phyloP scores from a whole-genome alignment of 1,140 invertebrate genomes.

The Bombus fervidus region DNA sequence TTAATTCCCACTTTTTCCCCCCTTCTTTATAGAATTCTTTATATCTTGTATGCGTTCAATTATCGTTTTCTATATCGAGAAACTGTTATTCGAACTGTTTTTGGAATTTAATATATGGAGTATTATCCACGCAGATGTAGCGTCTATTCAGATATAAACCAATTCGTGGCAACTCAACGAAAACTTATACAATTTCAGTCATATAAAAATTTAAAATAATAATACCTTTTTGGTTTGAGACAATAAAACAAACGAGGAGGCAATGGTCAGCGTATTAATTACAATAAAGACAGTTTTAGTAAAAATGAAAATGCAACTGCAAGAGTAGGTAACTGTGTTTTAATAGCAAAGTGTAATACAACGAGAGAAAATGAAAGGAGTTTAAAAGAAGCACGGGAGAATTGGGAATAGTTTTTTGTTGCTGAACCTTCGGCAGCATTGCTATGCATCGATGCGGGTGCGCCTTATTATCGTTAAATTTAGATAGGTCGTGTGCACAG shows the following conservation, averaged over 20 bases:
- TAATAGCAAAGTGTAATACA: not conserved
- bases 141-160: too few species aligned
- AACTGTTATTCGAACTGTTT: too few species aligned
- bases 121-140: too few species aligned
- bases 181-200: too few species aligned
- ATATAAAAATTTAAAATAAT: too few species aligned
- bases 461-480: constrained; percentile 28
- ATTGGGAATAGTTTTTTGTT: not conserved
- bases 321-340: too few species aligned
- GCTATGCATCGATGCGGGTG: not conserved
- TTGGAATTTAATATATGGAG: too few species aligned
- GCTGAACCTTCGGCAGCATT: not conserved
- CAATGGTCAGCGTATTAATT: not conserved
- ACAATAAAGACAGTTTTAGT: not conserved
- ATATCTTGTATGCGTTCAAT: too few species aligned
- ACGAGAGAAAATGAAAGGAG: not conserved
- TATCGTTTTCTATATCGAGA: too few species aligned
- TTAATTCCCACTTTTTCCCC: constrained; percentile 35
- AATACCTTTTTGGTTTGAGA: too few species aligned
- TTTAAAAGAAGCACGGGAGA: not conserved
- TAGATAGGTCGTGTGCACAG: constrained; percentile 7
- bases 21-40: not conserved
- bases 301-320: not conserved
- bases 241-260: too few species aligned
- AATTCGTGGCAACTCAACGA: too few species aligned